phyloP scores from a whole-genome alignment of 2,888 invertebrate species.

The Brachyptera risi region DNA sequence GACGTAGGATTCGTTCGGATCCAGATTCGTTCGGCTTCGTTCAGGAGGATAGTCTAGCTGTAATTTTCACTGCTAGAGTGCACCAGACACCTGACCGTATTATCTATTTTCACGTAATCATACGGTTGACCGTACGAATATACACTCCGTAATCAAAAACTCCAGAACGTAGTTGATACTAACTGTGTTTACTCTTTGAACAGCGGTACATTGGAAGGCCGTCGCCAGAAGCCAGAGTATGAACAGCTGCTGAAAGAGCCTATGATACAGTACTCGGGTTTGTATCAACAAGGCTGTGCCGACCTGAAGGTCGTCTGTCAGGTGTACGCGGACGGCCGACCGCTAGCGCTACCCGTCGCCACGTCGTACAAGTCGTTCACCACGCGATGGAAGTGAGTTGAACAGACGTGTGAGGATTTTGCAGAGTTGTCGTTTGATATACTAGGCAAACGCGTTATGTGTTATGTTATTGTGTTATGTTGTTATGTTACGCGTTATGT shows the following conservation, averaged over 20 bases:
- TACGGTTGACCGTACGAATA: no score
- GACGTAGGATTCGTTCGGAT: no score
- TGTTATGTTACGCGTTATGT: no score
- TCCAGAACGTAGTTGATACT: no score
- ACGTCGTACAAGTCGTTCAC: constrained; percentile 91
- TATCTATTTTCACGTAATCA: no score
- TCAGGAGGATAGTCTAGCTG: no score
- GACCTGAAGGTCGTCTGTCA: constrained; percentile 87
- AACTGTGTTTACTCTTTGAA: no score
- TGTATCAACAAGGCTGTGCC: constrained; percentile 78
- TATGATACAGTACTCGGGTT: constrained; percentile 84
- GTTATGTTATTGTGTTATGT: neutral
- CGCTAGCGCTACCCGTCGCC: constrained; percentile 78
- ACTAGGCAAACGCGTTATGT: neutral
- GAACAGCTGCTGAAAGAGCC: constrained; percentile 83
- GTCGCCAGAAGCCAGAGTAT: constrained; percentile 79
- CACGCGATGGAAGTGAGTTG: constrained; percentile 80
- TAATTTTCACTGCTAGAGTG: no score
- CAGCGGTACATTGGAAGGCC: constrained; percentile 94
- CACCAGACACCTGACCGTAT: no score
- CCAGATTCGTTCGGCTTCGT: no score
- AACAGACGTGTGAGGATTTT: neutral
- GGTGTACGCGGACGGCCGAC: constrained; percentile 73
- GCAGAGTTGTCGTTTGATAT: neutral
- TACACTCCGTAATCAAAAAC: no score